Evolutionary conservation across 2,888 invertebrate genomes (phyloP).

Genomic region (Hypsopygia costalis): DNA sequence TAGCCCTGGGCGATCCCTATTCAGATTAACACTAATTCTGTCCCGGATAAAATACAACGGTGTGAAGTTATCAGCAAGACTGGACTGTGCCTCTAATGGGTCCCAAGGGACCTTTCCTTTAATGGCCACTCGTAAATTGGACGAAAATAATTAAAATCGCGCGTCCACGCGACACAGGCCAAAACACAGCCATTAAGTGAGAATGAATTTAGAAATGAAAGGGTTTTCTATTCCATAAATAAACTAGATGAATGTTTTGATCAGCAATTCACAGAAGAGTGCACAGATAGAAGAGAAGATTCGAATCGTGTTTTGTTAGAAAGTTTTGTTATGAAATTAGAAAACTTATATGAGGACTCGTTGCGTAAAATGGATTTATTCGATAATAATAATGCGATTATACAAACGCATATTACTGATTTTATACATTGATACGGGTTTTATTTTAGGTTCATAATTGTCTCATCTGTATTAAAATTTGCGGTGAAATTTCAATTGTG

Average conservation of each 20-base stretch:
- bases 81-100: slow-evolving; percentile 62
- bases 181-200: slow-evolving; percentile 70
- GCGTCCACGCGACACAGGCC: slow-evolving; percentile 59
- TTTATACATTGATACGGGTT: too few relatives aligned
- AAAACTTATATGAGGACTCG: too few relatives aligned
- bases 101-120: slow-evolving; percentile 69
- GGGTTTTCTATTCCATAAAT: slow-evolving; percentile 72
- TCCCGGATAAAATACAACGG: slow-evolving; percentile 63
- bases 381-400: too few relatives aligned
- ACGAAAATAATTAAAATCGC: slow-evolving; percentile 80
- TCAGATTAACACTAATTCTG: slow-evolving; percentile 64
- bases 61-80: slow-evolving; percentile 76
- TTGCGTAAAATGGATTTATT: too few relatives aligned
- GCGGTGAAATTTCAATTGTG: too few relatives aligned
- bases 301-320: too few relatives aligned
- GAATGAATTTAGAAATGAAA: slow-evolving; percentile 59
- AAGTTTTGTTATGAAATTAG: too few relatives aligned
- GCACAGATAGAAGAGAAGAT: too few relatives aligned
- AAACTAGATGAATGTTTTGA: slow-evolving; percentile 47
- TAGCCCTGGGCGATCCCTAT: slow-evolving; percentile 36
- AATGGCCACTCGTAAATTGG: slow-evolving; percentile 79
- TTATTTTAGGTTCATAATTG: too few relatives aligned
- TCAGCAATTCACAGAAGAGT: slow-evolving; percentile 9
- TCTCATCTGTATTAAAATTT: too few relatives aligned
- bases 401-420: too few relatives aligned